Conservation (phyloP, 2,797 vertebrate genomes). For the Petrocephalus schoutedeni region DNA sequence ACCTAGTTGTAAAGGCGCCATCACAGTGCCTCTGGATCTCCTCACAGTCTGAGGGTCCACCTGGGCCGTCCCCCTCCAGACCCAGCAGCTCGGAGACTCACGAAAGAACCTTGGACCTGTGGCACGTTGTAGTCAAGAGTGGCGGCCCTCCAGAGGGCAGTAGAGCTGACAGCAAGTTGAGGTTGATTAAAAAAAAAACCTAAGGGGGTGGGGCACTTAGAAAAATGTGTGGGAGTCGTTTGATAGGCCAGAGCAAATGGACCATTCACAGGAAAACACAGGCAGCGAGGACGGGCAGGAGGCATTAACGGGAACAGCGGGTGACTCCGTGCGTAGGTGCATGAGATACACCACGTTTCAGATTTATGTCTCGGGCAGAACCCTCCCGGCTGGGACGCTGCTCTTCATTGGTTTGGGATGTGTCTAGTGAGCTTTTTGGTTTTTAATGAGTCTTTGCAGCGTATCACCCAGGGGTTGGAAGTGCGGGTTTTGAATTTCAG, state of each 20-base stretch:
- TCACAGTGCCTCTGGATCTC: not conserved
- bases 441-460: not conserved
- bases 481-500: not conserved
- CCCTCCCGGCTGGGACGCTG: not conserved
- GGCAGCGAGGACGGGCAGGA: not conserved
- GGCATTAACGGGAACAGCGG: not conserved
- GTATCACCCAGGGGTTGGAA: not conserved
- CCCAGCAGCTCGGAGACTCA: not conserved
- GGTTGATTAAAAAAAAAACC: not conserved
- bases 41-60: not conserved
- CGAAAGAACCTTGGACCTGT: not conserved
- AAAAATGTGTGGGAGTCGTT: not conserved
- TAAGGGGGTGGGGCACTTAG: not conserved
- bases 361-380: not conserved
- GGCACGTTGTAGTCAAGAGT: not conserved
- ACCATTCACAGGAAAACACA: not conserved
- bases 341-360: not conserved
- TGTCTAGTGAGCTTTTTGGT: not conserved
- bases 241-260: not conserved
- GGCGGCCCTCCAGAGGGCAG: not conserved
- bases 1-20: not conserved
- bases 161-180: constrained; percentile 5
- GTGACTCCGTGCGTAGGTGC: not conserved
- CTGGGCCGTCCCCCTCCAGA: not conserved
- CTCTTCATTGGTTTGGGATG: not conserved